Evolutionary conservation across 2,888 invertebrate genomes (phyloP).

Genomic region (Amphipyra tragopoginis): DNA sequence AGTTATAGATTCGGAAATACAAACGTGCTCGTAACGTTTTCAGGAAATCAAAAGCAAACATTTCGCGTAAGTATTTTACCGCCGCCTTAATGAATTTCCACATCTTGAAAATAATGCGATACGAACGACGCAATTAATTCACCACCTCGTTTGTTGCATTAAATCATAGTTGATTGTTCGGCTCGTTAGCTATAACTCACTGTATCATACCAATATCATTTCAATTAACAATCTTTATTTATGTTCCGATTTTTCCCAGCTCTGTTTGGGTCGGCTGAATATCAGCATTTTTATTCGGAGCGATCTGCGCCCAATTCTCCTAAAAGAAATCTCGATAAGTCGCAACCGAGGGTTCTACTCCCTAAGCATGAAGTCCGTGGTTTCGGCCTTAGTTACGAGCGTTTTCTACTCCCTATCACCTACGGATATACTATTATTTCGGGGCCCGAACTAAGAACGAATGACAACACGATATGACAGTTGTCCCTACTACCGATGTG

Average conservation of each 20-base stretch:
- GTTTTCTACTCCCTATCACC: too few species aligned
- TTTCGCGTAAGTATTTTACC: constrained; percentile 22
- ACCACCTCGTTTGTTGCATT: constrained; percentile 49
- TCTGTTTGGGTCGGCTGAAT: too few species aligned
- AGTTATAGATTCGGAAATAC: neutral
- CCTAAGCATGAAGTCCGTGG: too few species aligned
- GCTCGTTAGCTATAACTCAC: constrained; percentile 61
- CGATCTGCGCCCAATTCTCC: too few species aligned
- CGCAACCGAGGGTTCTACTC: too few species aligned
- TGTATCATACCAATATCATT: constrained; percentile 58
- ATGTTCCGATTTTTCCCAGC: neutral
- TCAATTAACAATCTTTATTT: constrained; percentile 68
- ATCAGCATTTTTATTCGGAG: too few species aligned
- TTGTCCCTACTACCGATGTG: too few species aligned
- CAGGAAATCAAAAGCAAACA: constrained; percentile 40
- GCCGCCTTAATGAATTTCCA: constrained; percentile 49
- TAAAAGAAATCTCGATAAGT: too few species aligned
- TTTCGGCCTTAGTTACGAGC: too few species aligned
- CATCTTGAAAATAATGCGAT: constrained; percentile 52
- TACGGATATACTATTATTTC: too few species aligned
- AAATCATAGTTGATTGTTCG: constrained; percentile 57
- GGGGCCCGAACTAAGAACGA: too few species aligned
- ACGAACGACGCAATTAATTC: constrained; percentile 50
- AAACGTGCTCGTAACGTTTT: constrained; percentile 20
- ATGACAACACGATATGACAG: too few species aligned